Evolutionary conservation across 2,797 vertebrate species (phyloP).

Genomic region (Hypotaenidia philippensis): DNA sequence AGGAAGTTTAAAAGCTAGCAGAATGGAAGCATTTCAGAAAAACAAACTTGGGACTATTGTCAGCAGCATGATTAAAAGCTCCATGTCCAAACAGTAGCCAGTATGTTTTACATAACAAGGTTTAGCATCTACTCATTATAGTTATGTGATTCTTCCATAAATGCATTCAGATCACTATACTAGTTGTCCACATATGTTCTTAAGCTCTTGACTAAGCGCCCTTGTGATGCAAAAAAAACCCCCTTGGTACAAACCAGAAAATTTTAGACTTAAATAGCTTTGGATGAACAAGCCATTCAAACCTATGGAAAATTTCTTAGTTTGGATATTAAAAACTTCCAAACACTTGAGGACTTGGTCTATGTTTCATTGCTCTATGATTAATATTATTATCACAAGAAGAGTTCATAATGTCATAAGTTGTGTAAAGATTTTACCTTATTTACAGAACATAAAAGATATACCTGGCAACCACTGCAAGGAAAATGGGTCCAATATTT

Average conservation of each 20-base stretch:
- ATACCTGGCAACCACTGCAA: not conserved
- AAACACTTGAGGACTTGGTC: not conserved
- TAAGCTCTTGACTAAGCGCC: not conserved
- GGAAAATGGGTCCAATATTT: not conserved
- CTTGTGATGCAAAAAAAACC: not conserved
- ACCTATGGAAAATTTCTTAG: not conserved
- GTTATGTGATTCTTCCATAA: not conserved
- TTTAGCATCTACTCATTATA: not conserved
- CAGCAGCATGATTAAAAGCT: not conserved
- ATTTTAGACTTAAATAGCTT: not conserved
- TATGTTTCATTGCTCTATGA: not conserved
- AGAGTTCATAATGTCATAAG: not conserved
- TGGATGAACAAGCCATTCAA: not conserved
- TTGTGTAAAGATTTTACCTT: not conserved
- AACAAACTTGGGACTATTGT: not conserved
- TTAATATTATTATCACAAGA: slow-evolving; percentile 33
- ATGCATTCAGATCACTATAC: not conserved
- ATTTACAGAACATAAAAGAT: not conserved
- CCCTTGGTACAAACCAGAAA: not conserved
- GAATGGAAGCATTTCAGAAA: not conserved
- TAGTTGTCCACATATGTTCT: not conserved
- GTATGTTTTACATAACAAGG: not conserved
- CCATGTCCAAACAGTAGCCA: not conserved
- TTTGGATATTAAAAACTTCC: not conserved
- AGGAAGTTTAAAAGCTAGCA: not conserved